Evolutionary conservation across 2,113 vertebrate species (phyloP).

Genomic region (Brachyistius frenatus): DNA sequence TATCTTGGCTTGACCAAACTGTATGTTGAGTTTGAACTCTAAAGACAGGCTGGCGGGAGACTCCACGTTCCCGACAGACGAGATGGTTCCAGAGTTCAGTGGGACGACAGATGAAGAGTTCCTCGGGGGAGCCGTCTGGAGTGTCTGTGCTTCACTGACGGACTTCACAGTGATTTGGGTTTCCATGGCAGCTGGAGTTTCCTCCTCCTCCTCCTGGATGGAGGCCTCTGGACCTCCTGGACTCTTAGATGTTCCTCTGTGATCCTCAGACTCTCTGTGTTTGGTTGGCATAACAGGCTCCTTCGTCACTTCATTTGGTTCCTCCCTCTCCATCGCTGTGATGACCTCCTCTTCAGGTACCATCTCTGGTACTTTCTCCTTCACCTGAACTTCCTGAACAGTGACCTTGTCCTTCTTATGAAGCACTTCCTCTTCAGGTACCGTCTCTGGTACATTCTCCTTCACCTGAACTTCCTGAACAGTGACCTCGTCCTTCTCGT

Average conservation of each 20-base stretch:
- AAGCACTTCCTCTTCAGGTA: neutral
- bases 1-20: constrained; percentile 49
- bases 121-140: neutral
- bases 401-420: too few relatives aligned
- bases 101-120: constrained; percentile 32
- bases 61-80: constrained; percentile 50
- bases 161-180: constrained; percentile 4
- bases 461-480: neutral
- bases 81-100: constrained; percentile 56
- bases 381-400: neutral
- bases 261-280: constrained; percentile 15
- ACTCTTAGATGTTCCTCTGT: neutral
- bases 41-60: constrained; percentile 61
- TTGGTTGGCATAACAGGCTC: constrained; percentile 4
- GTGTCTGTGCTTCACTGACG: constrained; percentile 1
- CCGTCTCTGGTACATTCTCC: constrained; percentile 4
- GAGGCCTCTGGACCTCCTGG: constrained; percentile 1
- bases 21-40: constrained; percentile 69
- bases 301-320: too few relatives aligned
- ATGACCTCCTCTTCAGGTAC: neutral
- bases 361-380: constrained; percentile 6
- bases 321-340: too few relatives aligned
- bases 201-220: constrained; percentile 6
- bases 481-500: too few relatives aligned
- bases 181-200: constrained; percentile 31